phyloP scores from a whole-genome alignment of 2,113 vertebrate species.

The Chlorodrepanis virens region DNA sequence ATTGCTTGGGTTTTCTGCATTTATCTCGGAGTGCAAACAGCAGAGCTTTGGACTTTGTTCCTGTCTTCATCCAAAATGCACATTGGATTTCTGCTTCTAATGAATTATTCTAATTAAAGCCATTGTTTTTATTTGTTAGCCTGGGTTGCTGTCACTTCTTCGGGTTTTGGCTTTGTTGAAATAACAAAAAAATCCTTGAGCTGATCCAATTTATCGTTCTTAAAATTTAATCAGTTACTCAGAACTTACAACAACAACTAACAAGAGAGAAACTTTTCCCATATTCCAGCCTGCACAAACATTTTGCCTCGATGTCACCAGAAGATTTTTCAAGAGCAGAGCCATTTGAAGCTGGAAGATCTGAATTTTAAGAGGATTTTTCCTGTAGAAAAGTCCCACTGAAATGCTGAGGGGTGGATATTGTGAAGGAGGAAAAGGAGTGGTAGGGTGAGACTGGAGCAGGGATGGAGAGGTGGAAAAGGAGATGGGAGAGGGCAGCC shows the following conservation, averaged over 20 bases:
- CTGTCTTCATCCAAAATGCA: not conserved
- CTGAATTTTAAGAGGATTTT: not conserved
- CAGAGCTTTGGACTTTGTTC: not conserved
- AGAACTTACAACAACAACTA: not conserved
- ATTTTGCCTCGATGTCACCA: not conserved
- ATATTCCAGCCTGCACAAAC: not conserved
- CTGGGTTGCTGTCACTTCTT: not conserved
- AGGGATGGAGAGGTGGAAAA: not conserved
- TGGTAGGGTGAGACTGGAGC: fast-evolving
- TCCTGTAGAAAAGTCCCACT: too few species aligned
- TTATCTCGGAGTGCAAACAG: not conserved
- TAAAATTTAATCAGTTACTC: not conserved
- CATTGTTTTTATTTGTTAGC: not conserved
- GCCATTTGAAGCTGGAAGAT: not conserved
- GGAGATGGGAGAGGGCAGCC: not conserved
- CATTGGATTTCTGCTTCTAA: not conserved
- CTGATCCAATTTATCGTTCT: not conserved
- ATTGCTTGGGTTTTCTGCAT: not conserved
- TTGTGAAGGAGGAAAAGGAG: not conserved
- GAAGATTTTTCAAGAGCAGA: not conserved
- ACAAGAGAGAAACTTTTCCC: not conserved
- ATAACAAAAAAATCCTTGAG: not conserved
- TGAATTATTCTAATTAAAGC: slow-evolving; percentile 4
- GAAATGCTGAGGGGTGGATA: not conserved
- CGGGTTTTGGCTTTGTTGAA: not conserved